Percentiles rank a stretch among this genome's conserved stretches.
phyloP scores from a whole-genome alignment of 2,888 invertebrate species.

The Meta bourneti region DNA sequence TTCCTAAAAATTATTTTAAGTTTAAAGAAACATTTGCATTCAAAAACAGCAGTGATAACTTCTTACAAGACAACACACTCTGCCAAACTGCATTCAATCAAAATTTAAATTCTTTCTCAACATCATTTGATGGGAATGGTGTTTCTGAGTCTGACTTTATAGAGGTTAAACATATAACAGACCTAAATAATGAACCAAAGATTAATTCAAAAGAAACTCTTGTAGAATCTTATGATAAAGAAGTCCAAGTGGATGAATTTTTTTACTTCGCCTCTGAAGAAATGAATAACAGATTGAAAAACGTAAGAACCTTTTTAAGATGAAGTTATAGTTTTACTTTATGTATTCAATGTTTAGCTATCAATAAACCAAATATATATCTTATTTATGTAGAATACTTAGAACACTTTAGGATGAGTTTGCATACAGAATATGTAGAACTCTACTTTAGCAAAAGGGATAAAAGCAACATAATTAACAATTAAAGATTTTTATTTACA shows the following conservation, averaged over 20 bases:
- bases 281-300: neutral
- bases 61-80: slow-evolving; percentile 4
- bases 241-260: slow-evolving; percentile 34
- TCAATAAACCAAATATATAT: no score
- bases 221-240: slow-evolving; percentile 13
- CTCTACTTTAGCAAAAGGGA: no score
- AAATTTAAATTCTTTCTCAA: slow-evolving; percentile 29
- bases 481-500: no score
- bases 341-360: neutral
- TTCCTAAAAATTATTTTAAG: slow-evolving; percentile 62
- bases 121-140: slow-evolving; percentile 25
- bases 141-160: slow-evolving; percentile 19
- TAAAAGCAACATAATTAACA: no score
- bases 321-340: neutral
- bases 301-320: slow-evolving; percentile 3
- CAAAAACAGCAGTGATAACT: slow-evolving; percentile 11
- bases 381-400: no score
- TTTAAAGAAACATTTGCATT: slow-evolving; percentile 52
- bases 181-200: slow-evolving; percentile 16
- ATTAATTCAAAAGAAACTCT: neutral
- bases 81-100: slow-evolving; percentile 37
- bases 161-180: slow-evolving; percentile 12
- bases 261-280: neutral
- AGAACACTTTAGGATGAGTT: no score
- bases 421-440: no score